phyloP scores from a whole-genome alignment of 2,888 invertebrate genomes.

The Eupelmus urozonus region DNA sequence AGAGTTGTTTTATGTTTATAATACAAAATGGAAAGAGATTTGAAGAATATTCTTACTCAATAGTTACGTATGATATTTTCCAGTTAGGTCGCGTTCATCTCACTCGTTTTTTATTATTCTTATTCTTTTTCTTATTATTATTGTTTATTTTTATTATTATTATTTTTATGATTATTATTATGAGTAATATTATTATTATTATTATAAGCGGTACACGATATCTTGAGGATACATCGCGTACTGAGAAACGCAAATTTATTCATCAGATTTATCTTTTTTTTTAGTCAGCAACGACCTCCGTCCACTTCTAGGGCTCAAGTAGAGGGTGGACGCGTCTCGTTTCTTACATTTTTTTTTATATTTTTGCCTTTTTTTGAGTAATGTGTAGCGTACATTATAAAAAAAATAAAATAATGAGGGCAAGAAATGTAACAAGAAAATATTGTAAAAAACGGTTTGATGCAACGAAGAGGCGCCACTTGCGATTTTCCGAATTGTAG shows the following conservation, averaged over 20 bases:
- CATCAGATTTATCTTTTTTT: background rate
- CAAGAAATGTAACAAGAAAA: background rate
- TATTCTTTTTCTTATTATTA: slow-evolving; percentile 1
- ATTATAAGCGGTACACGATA: background rate
- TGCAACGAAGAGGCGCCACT: slow-evolving; percentile 12
- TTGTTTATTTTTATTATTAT: no score
- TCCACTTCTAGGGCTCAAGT: slow-evolving; percentile 59
- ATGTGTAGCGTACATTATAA: background rate
- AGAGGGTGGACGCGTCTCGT: slow-evolving; percentile 52
- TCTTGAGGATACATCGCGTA: background rate
- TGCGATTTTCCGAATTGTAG: slow-evolving; percentile 36
- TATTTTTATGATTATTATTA: no score
- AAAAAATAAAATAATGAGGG: background rate
- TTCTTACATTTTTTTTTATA: background rate
- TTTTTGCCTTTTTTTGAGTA: background rate
- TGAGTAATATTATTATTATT: no score
- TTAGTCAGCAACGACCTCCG: slow-evolving; percentile 26
- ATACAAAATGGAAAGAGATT: no score
- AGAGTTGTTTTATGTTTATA: no score
- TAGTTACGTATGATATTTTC: slow-evolving; percentile 47
- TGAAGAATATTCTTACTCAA: slow-evolving; percentile 33
- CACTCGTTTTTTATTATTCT: slow-evolving; percentile 14
- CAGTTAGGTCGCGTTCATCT: slow-evolving; percentile 39
- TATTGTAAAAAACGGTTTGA: slow-evolving; percentile 29
- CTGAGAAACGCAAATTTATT: slow-evolving; percentile 2